Evolutionary conservation across 2,797 vertebrate genomes (phyloP).

Genomic region (Hozukius guyotensis): DNA sequence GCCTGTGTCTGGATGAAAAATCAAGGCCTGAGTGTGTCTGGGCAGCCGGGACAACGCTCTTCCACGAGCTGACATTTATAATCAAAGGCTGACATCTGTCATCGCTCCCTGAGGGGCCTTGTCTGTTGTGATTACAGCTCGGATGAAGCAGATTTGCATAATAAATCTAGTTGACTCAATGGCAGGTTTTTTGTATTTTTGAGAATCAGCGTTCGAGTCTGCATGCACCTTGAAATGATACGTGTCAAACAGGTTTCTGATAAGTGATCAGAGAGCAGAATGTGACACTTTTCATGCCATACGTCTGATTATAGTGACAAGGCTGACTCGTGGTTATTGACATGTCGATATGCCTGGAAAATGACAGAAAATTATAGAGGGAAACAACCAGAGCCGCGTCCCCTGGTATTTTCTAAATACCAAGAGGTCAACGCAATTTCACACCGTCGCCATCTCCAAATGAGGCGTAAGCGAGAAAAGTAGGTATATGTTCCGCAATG

Average conservation of each 20-base stretch:
- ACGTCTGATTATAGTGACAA: background rate
- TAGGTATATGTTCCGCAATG: background rate
- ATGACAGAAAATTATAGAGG: constrained; percentile 44
- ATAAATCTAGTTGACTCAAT: constrained; percentile 45
- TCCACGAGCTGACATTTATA: constrained; percentile 76
- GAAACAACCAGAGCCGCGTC: constrained; percentile 15
- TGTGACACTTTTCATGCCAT: background rate
- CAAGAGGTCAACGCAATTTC: constrained; percentile 73
- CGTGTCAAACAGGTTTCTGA: background rate
- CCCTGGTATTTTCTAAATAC: constrained; percentile 68
- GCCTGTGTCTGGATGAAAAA: constrained; percentile 60
- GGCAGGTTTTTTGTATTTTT: background rate
- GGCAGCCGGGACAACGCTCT: constrained; percentile 51
- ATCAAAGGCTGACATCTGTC: constrained; percentile 83
- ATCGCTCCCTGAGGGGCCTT: constrained; percentile 72
- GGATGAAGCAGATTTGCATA: constrained; percentile 75
- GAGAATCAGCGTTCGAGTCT: background rate
- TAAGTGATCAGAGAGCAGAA: constrained; percentile 3
- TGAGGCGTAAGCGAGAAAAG: constrained; percentile 37
- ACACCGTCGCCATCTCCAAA: constrained; percentile 41
- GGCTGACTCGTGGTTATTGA: constrained; percentile 11
- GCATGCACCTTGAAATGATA: background rate
- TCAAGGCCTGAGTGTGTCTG: constrained; percentile 41
- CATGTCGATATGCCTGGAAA: constrained; percentile 24
- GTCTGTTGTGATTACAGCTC: constrained; percentile 79